Evolutionary conservation across 2,113 vertebrate species (phyloP), one percentile per base, ranked within the genome.

Genomic region (Marmota monax): DNA sequence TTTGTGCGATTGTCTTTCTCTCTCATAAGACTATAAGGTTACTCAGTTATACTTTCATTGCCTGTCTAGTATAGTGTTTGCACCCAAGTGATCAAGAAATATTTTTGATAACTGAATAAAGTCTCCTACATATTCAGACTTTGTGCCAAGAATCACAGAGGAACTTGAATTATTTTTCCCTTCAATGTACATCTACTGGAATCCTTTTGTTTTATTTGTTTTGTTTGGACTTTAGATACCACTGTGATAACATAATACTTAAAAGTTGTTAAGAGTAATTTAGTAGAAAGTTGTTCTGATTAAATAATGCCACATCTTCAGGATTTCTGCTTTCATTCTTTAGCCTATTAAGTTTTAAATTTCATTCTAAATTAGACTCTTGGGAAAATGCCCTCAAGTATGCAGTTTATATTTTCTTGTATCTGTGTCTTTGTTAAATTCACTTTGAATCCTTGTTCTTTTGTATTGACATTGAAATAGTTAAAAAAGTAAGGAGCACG

Each of bases 51-150:
- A 69, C 10, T 95, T 25, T 96, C n/a, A 88, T 76, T 67, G 7
- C 22, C 42, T 91, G 17, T 56, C 23, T 82, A 86, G 16, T 45
- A 63, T 25, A 70, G 63, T 69, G 23, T 51, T 42, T 86, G 61
- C 34, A 74, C 72, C 58, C 82, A 84, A 82, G 48, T 86, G 25
- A 90, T 88, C 63, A 63, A 37, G 88, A 94, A 93, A 89, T 92
- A 48, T 76, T 88, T 93, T 94, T 95, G 1, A 63, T 96, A 88
- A 51, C 77, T 39, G 39, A 77, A n/a, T 91, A 89, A 95, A 23
- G 20, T 67, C 12, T 37, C 2, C 39, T 92, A n/a, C 53, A 83
- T 87, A 72, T 78, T 92, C 63, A 88, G 27, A 56, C 45, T 45
- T 45, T 82, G 27, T 77, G 37, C 10, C 72, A 91, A 90, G 63